Base-by-base conservation (phyloP, 2,113 vertebrate species). In the Terrapene triunguis region DNA sequence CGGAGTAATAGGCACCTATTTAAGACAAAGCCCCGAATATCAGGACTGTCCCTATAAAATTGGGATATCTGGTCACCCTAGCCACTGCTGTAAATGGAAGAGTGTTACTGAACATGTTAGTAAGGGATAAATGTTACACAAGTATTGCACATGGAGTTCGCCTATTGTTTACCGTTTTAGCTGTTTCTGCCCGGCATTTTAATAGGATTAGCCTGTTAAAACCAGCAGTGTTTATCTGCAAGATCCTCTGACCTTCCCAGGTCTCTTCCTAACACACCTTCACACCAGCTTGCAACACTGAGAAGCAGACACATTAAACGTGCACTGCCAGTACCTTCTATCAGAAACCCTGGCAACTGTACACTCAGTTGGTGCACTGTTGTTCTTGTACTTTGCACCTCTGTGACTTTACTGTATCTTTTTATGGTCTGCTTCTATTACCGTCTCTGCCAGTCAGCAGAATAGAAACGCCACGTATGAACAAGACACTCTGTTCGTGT, bases 51-150 rank as follows among this genome's bases (percentile, higher is more conserved):
- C 53, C 21, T 54, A 54, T 54, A 22, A 54, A 54, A 54, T 8
- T 54, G 53, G 53, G 53, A 22, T 8, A 22, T 54, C 53, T 54
- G 53, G 53, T 54, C 53, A 54, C 21, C 3, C 8, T 54, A 54
- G 62, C 14, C 10, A 65, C 27, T 7, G 24, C 47, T 4, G 0
- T 9, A 80, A 4, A 50, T 0, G 0, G 80, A 74, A 11, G 5
- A 19, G 29, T 2, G 4, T 80, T 74, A 47, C 69, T 6, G 3
- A 48, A 84, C 21, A 53, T 83, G 27, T 83, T 57, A 92, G 12
- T 14, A 54, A 82, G 74, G 81, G 57, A 21, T 38, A 72, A 38
- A 54, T 17, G 10, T 16, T 42, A n/a, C 74, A 86, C 53, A 84
- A 86, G 47, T 1, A 2, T 1, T 51, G 11, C 4, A 48, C 14